Evolutionary conservation across 2,113 vertebrate genomes (phyloP).

Genomic region (Numenius arquata): DNA sequence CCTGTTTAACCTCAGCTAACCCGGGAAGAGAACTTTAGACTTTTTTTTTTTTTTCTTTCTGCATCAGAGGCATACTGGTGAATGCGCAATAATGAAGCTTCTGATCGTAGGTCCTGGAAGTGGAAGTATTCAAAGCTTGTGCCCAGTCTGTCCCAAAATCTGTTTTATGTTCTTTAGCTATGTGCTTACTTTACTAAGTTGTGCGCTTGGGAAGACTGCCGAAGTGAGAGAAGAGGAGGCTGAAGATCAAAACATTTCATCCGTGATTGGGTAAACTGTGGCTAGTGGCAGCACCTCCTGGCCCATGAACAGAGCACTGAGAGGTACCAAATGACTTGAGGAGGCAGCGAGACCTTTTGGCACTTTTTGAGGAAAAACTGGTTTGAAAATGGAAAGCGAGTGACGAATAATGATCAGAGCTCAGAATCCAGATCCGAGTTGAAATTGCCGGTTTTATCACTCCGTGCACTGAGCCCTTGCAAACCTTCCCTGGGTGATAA

Average conservation of each 20-base stretch:
- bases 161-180: not conserved
- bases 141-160: not conserved
- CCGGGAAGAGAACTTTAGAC: not conserved
- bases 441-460: not conserved
- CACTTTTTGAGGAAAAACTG: not conserved
- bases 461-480: not conserved
- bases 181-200: not conserved
- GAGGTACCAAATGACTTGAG: not conserved
- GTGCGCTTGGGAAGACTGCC: not conserved
- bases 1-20: constrained; percentile 67
- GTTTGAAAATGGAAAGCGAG: not conserved
- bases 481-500: not conserved
- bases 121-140: not conserved
- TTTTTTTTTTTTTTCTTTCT: not conserved
- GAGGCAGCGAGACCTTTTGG: not conserved
- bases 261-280: not conserved
- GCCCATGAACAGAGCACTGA: not conserved
- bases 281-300: not conserved
- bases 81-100: not conserved
- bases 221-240: not conserved
- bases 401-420: not conserved
- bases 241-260: constrained; percentile 1
- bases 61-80: fast-evolving
- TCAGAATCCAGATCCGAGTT: not conserved
- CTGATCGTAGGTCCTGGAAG: not conserved